A percentile compares a stretch with the other conserved stretches of the same genome.
Evolutionary conservation across 1,140 invertebrate genomes (phyloP).

Genomic region (Phenacoccus solenopsis): DNA sequence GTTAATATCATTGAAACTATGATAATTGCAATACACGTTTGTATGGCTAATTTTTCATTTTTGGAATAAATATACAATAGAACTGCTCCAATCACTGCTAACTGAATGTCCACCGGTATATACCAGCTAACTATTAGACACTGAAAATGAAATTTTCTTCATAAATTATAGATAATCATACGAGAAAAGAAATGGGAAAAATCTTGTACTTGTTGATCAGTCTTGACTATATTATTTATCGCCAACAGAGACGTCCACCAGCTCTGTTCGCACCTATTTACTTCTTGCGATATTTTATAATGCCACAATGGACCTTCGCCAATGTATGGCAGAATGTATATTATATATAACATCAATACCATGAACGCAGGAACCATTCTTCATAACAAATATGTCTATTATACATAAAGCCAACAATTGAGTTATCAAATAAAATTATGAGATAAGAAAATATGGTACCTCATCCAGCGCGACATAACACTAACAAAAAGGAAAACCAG

Average conservation of each 20-base stretch:
- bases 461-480: neutral
- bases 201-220: slow-evolving; percentile 42
- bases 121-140: slow-evolving; percentile 21
- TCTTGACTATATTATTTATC: slow-evolving; percentile 67
- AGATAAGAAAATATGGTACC: too few relatives aligned
- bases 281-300: too few relatives aligned
- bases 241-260: slow-evolving; percentile 28
- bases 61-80: slow-evolving; percentile 9
- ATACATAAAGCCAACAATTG: neutral
- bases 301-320: too few relatives aligned
- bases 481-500: neutral
- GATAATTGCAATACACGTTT: neutral
- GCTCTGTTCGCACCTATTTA: too few relatives aligned
- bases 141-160: slow-evolving; percentile 18
- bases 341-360: too few relatives aligned
- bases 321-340: slow-evolving; percentile 44
- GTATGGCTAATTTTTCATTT: neutral
- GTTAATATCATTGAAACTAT: neutral
- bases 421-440: too few relatives aligned
- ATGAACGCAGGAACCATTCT: too few relatives aligned
- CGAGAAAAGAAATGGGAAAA: too few relatives aligned
- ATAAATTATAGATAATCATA: too few relatives aligned
- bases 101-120: slow-evolving; percentile 18
- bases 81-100: slow-evolving; percentile 7
- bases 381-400: too few relatives aligned